phyloP scores from a whole-genome alignment of 2,888 invertebrate species.

The Tiliacea citrago region DNA sequence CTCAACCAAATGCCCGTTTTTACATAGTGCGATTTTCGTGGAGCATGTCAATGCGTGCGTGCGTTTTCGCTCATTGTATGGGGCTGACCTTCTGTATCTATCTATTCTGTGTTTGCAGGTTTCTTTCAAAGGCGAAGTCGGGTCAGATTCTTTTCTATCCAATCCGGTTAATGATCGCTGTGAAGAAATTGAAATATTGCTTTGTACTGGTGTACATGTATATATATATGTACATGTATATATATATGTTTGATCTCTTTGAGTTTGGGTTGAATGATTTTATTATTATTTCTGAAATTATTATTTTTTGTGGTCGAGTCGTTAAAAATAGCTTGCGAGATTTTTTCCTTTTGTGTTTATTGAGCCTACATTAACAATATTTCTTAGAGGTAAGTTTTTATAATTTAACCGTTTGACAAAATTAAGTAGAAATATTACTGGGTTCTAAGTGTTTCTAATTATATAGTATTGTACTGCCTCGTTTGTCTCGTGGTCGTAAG shows the following conservation, averaged over 20 bases:
- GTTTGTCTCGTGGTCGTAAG: too few species aligned
- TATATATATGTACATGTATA: too few species aligned
- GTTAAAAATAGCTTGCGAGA: background rate
- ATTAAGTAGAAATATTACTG: background rate
- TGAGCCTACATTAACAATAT: background rate
- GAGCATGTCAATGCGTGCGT: background rate
- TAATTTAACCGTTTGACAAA: background rate
- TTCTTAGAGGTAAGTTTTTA: background rate
- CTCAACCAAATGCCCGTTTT: too few species aligned
- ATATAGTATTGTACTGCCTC: too few species aligned
- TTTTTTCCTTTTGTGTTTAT: background rate
- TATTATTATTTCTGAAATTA: background rate
- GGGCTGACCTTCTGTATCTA: slow-evolving; percentile 13
- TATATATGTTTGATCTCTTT: too few species aligned
- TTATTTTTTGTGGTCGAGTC: background rate
- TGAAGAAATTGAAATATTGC: slow-evolving; percentile 42
- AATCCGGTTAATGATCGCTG: slow-evolving; percentile 60
- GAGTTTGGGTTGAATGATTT: slow-evolving; percentile 17
- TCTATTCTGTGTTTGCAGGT: slow-evolving; percentile 5
- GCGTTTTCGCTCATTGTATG: background rate
- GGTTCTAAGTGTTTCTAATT: background rate
- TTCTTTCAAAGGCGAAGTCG: slow-evolving; percentile 47
- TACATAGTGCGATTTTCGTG: background rate
- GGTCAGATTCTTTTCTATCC: slow-evolving; percentile 54
- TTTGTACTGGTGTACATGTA: slow-evolving; percentile 36